Evolutionary conservation across 2,888 invertebrate genomes (phyloP).

Genomic region (Anoplius nigerrimus): DNA sequence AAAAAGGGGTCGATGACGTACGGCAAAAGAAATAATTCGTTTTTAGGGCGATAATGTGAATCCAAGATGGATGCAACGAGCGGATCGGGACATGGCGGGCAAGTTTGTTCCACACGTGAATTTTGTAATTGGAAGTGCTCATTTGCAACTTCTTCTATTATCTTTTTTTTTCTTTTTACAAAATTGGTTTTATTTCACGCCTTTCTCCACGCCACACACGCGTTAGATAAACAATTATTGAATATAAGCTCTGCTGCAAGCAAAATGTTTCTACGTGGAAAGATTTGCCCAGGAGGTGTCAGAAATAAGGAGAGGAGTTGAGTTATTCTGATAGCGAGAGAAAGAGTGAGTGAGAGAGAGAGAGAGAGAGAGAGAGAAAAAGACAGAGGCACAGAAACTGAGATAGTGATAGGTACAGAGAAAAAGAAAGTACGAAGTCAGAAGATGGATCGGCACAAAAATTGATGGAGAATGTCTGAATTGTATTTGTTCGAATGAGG

Average conservation of each 20-base stretch:
- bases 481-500: constrained; percentile 30
- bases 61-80: not conserved
- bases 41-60: not conserved
- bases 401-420: constrained; percentile 7
- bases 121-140: constrained; percentile 43
- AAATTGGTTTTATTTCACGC: constrained; percentile 35
- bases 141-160: constrained; percentile 7
- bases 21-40: not conserved
- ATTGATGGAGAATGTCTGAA: constrained; percentile 10
- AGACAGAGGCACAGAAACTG: constrained; percentile 5
- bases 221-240: constrained; percentile 47
- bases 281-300: not conserved
- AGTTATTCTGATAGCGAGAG: constrained; percentile 23
- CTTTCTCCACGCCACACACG: constrained; percentile 31
- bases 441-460: constrained; percentile 5
- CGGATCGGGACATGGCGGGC: constrained; percentile 30
- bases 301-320: constrained; percentile 9
- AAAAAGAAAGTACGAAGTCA: not conserved
- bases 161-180: too few species aligned
- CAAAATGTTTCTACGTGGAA: constrained; percentile 38
- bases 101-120: constrained; percentile 58
- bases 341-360: constrained; percentile 9
- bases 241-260: constrained; percentile 47
- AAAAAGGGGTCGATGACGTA: constrained; percentile 5
- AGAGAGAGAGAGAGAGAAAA: not conserved